Evolutionary conservation across 1,140 invertebrate species (phyloP), one percentile per base, ranked within the genome.

Genomic region (Bombus soroeensis): DNA sequence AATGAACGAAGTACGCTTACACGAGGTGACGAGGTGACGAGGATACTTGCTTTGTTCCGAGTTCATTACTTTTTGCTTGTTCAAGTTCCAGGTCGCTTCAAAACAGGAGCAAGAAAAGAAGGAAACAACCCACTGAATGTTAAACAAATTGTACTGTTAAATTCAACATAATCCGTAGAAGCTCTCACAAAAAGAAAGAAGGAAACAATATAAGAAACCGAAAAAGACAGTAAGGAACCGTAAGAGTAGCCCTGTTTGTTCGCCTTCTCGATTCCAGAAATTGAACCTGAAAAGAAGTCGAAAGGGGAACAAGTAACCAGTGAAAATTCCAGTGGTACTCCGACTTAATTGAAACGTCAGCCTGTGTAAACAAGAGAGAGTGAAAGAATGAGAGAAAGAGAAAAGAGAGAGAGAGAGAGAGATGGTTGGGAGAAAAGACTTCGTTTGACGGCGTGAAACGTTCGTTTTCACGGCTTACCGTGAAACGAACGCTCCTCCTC

Each of bases 11-110:
- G 79, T 86, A 89, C 83, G 82, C 41, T 66, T 22, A 15, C 9
- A 25, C n/a, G 53, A 72, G 64, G 53, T 70, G 53, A 41, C 22
- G 39, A 79, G 37, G 57, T 70, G 43, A 41, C 22, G 47, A 81
- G 43, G 64, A 84, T 64, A 39, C 75, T 87, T 37, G 25, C 78
- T 70, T 87, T 43, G 62, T 77, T 62, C 71, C 25, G 86, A 66
- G 82, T 76, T 85, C 78, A 68, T 82, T 89, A 89, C 66, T 39
- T 72, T 32, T 77, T 66, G 43, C 41, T 87, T 64, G 77, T 39
- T 59, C 25, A 53, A 78, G 57, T n/a, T 62, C 28, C 59, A 28
- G 37, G 62, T 66, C 62, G 53, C 15, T 71, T 32, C n/a, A 53
- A 83, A 57, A 4, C 59, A 25, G 37, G 15, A 66, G 2, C n/a